A percentile compares a stretch with the other conserved stretches of the same genome.
These are phyloP conservation scores for Entomobrya multifasciata DNA, from an alignment of 2,888 invertebrate species.

Conservation along the genomic window DNA sequence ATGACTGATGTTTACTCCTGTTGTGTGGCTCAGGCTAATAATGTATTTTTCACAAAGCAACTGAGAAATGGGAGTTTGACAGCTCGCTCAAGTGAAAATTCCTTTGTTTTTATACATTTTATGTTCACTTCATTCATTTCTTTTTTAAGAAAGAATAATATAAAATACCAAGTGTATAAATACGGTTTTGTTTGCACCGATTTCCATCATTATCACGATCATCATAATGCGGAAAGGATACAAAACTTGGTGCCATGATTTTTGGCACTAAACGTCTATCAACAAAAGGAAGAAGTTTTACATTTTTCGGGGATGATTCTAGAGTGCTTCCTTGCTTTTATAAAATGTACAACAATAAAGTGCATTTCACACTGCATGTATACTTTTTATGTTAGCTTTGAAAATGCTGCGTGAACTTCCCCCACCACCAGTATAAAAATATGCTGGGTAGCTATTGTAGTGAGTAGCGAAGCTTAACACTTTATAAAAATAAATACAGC, in stretches of 20 bases:
- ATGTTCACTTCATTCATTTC: conserved; percentile 50
- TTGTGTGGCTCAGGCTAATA: conserved; percentile 40
- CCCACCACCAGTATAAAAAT: not conserved
- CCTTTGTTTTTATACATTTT: conserved; percentile 73
- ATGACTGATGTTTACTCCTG: not conserved
- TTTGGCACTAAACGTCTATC: conserved; percentile 63
- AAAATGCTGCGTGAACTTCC: not conserved
- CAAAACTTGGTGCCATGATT: conserved; percentile 58
- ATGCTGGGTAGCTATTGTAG: no score
- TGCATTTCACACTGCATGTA: not conserved
- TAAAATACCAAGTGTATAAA: conserved; percentile 13
- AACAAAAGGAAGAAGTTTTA: conserved; percentile 58
- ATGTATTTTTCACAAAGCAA: conserved; percentile 40
- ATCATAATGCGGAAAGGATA: conserved; percentile 56
- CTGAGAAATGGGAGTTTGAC: conserved; percentile 70
- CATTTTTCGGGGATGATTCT: conserved; percentile 53
- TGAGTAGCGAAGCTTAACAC: no score
- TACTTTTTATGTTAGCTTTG: not conserved
- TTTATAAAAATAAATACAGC: no score
- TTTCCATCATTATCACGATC: conserved; percentile 22
- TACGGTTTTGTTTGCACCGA: conserved; percentile 12
- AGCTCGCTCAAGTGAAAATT: conserved; percentile 75
- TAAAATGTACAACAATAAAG: conserved; percentile 5
- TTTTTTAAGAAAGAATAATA: not conserved
- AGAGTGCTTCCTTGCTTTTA: conserved; percentile 30